Percentiles rank a stretch among this genome's conserved stretches.
phyloP scores from a whole-genome alignment of 2,113 vertebrate genomes.

The Acanthisitta chloris region DNA sequence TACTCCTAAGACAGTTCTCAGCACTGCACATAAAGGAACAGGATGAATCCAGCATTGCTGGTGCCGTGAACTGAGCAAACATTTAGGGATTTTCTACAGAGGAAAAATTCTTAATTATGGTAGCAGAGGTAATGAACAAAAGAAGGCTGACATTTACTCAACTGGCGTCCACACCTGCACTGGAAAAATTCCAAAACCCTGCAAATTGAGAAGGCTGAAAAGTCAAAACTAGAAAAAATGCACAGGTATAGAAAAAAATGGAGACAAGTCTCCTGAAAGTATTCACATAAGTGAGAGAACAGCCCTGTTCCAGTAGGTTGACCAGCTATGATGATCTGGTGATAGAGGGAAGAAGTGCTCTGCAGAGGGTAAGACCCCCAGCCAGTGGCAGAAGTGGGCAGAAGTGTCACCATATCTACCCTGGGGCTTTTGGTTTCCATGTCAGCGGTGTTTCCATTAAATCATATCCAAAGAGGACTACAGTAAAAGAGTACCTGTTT shows the following conservation, averaged over 20 bases:
- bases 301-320: neutral
- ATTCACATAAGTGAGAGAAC: neutral
- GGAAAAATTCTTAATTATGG: constrained; percentile 23
- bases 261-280: neutral
- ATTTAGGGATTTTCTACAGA: neutral
- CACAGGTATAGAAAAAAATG: neutral
- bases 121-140: constrained; percentile 14
- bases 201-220: neutral
- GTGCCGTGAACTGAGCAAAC: neutral
- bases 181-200: neutral
- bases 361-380: neutral
- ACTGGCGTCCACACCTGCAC: constrained; percentile 4
- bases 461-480: neutral
- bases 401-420: neutral
- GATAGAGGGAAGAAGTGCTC: neutral
- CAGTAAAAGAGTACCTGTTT: no score
- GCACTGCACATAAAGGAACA: neutral
- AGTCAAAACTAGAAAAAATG: neutral
- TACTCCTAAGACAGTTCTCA: neutral
- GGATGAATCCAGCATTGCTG: neutral
- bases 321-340: neutral
- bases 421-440: neutral
- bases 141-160: constrained; percentile 34
- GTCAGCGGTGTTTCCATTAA: neutral
- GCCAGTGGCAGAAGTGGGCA: neutral